Evolutionary conservation across 2,113 vertebrate genomes (phyloP), one percentile per base, ranked within the genome.

Genomic region (Podilymbus podiceps): DNA sequence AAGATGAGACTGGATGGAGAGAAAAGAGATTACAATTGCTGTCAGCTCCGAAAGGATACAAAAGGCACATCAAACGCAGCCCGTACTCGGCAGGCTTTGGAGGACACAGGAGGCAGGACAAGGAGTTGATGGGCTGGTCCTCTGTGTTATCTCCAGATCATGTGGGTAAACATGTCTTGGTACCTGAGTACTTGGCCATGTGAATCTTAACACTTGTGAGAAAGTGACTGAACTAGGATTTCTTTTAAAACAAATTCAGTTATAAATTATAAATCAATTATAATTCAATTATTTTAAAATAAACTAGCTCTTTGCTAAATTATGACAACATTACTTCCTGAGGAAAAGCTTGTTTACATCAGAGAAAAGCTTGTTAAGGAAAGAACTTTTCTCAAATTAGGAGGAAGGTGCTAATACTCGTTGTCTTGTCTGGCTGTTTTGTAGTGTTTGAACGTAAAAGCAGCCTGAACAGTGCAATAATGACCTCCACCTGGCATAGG

Each of bases 141-240:
- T 81, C 31, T 58, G 22, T 1, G 0, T 52, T 63, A 30, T 74
- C 7, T 62, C 12, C 23, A 59, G 55, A 35, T 8, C 14, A 19
- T 0, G 0, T 33, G 28, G 7, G 19, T 75, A 53, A 83, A 42
- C 9, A 25, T 0, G 1, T 17, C 62, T 53, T 42, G 55, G 63
- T 52, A 38, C 21, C 62, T 63, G 33, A 27, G 23, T 83, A 5
- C 53, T 60, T 56, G 49, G n/a, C 31, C 25, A 38, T 5, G 0
- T 19, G 64, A 83, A 53, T 58, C 58, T 56, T 44, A 12, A 17
- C 2, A 1, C 31, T 74, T 27, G 11, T 63, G n/a, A 67, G 73
- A 59, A 67, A 58, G 25, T 49, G 42, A 8, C 47, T 69, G 33
- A 30, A 35, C 4, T 35, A 35, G 5, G 15, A 15, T 42, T 64